Percentiles rank a stretch among this genome's conserved stretches.
phyloP scores from a whole-genome alignment of 92 coral and sea anemone species.

The Actinostola sp. region DNA sequence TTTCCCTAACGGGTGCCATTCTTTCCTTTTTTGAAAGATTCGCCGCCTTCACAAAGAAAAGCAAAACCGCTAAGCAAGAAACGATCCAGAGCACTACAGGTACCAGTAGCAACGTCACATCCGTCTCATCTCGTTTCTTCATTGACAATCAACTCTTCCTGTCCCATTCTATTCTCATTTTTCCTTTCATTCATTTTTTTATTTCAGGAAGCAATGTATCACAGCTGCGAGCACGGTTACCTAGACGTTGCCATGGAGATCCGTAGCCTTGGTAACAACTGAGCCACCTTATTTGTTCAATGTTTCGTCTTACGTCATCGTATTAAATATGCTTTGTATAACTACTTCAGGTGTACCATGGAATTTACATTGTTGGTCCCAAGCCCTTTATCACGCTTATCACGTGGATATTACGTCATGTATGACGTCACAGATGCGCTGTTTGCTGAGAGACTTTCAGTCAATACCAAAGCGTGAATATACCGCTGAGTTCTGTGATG shows the following conservation, averaged over 20 bases:
- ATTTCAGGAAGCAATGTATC: conserved; percentile 80
- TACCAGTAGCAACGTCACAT: too few relatives aligned
- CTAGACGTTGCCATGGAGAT: conserved; percentile 85
- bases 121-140: too few relatives aligned
- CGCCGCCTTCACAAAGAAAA: conserved; percentile 7
- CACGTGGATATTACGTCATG: conserved; percentile 60
- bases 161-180: neutral
- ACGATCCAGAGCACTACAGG: conserved; percentile 53
- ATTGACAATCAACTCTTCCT: too few relatives aligned
- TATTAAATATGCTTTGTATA: neutral
- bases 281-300: neutral
- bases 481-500: conserved; percentile 83
- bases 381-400: conserved; percentile 64
- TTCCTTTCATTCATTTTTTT: neutral
- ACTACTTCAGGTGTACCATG: conserved; percentile 72
- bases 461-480: conserved; percentile 70
- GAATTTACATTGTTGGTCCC: conserved; percentile 89
- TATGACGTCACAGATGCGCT: conserved; percentile 55
- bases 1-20: neutral
- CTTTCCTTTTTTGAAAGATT: neutral
- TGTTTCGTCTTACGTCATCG: too few relatives aligned
- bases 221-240: conserved; percentile 87
- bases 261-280: conserved; percentile 74
- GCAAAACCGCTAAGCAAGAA: conserved; percentile 36
- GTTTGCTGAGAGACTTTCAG: conserved; percentile 80